These are phyloP conservation scores for Coccyzus lansbergi DNA, from an alignment of 2,797 vertebrate genomes.

Conservation along the genomic window DNA sequence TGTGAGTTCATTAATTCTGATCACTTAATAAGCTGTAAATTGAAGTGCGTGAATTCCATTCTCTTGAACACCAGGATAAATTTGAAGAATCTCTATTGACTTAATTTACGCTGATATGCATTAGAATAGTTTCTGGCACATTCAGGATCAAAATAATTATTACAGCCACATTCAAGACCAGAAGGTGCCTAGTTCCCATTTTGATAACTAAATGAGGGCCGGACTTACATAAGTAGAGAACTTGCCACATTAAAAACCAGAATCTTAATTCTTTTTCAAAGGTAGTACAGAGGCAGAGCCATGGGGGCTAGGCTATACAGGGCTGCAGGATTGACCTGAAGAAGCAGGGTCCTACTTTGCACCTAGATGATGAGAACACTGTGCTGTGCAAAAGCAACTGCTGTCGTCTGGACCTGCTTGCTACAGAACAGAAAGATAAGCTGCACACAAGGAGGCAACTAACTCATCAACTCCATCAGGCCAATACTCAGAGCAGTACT, in stretches of 20 bases:
- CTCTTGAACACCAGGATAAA: slow-evolving; percentile 65
- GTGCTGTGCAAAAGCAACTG: background rate
- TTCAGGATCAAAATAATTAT: slow-evolving; percentile 58
- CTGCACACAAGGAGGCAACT: background rate
- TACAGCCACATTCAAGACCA: slow-evolving; percentile 29
- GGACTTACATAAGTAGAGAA: background rate
- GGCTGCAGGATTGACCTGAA: background rate
- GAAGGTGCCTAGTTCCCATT: background rate
- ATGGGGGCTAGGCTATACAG: background rate
- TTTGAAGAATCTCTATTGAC: slow-evolving; percentile 60
- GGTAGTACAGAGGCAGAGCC: background rate
- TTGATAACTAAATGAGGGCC: background rate
- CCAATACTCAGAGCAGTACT: background rate
- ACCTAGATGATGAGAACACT: background rate
- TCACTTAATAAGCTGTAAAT: slow-evolving; percentile 70
- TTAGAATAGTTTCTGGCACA: slow-evolving; percentile 61
- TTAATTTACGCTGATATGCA: slow-evolving; percentile 61
- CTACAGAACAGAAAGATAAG: background rate
- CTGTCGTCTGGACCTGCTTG: background rate
- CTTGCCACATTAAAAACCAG: background rate
- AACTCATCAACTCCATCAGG: background rate
- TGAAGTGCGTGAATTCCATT: slow-evolving; percentile 66
- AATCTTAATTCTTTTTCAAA: background rate
- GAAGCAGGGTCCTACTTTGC: background rate
- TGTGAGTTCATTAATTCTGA: slow-evolving; percentile 66